Evolutionary conservation across 2,888 invertebrate genomes (phyloP).

Genomic region (Caenorhabditis imperialis): DNA sequence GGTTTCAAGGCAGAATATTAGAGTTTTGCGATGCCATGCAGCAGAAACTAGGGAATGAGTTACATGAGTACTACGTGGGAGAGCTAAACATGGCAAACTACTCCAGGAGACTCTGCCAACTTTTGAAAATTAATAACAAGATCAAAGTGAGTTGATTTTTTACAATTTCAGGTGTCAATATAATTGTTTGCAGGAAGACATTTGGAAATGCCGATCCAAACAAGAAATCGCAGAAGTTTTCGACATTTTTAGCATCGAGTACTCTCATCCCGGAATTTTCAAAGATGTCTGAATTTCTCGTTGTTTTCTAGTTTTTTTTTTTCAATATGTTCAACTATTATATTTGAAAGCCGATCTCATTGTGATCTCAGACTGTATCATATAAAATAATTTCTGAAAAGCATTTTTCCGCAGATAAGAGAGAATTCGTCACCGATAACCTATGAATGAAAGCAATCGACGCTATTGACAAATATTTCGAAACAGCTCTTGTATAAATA

Average conservation of each 20-base stretch:
- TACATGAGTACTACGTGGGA: conserved; percentile 31
- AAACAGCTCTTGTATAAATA: no score
- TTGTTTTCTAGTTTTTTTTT: not conserved
- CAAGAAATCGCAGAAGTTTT: conserved; percentile 56
- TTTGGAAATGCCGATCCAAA: conserved; percentile 47
- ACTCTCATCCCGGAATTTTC: conserved; percentile 48
- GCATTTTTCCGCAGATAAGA: no score
- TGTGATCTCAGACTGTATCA: no score
- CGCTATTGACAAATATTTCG: no score
- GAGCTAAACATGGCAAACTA: conserved; percentile 35
- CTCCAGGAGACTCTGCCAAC: conserved; percentile 15
- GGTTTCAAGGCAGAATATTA: conserved; percentile 23
- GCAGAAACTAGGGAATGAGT: conserved; percentile 16
- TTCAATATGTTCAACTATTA: no score
- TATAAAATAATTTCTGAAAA: no score
- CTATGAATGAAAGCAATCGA: no score
- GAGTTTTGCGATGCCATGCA: conserved; percentile 11
- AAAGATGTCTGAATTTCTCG: conserved; percentile 18
- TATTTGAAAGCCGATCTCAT: no score
- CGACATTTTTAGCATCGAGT: conserved; percentile 55
- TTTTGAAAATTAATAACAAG: conserved; percentile 35
- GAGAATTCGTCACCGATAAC: no score
- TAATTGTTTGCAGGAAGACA: conserved; percentile 44
- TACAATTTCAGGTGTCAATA: not conserved
- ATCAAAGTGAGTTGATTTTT: conserved; percentile 41